Evolutionary conservation across 2,888 invertebrate species (phyloP).

Genomic region (Diadromus collaris): DNA sequence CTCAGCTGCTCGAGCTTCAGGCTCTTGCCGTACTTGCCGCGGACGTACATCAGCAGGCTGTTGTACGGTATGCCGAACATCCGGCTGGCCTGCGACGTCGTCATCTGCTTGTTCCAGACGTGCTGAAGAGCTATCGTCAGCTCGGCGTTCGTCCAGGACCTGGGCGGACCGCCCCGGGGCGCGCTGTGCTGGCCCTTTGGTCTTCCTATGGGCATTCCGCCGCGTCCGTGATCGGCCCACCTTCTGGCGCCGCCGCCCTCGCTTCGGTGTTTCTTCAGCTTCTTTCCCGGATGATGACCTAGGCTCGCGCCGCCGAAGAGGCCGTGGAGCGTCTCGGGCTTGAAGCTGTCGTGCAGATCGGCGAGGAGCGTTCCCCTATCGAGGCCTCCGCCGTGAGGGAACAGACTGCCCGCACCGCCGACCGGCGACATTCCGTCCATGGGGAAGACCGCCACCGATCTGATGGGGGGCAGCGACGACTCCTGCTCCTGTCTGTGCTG

Average conservation of each 20-base stretch:
- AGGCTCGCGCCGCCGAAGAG: slow-evolving; percentile 71
- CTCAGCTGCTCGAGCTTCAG: slow-evolving; percentile 92
- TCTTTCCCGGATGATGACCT: slow-evolving; percentile 71
- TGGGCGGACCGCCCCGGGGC: slow-evolving; percentile 93
- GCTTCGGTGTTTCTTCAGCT: slow-evolving; percentile 75
- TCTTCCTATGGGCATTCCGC: slow-evolving; percentile 85
- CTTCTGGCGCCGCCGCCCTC: slow-evolving; percentile 70
- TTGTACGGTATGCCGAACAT: slow-evolving; percentile 97
- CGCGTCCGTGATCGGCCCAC: slow-evolving; percentile 74
- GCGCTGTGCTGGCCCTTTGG: slow-evolving; percentile 96
- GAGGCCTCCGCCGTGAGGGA: slow-evolving; percentile 72
- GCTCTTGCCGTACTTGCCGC: slow-evolving; percentile 96
- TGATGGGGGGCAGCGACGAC: slow-evolving; percentile 66
- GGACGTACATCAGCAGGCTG: slow-evolving; percentile 94
- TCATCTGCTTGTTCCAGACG: slow-evolving; percentile 98
- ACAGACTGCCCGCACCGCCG: slow-evolving; percentile 69
- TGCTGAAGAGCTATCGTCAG: slow-evolving; percentile 94
- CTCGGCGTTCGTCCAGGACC: slow-evolving; percentile 96
- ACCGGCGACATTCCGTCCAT: slow-evolving; percentile 73
- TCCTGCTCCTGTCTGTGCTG: slow-evolving; percentile 62
- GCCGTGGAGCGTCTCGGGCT: slow-evolving; percentile 76
- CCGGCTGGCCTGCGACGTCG: slow-evolving; percentile 94
- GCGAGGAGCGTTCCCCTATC: slow-evolving; percentile 73
- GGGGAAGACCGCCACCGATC: slow-evolving; percentile 72
- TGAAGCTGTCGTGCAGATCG: slow-evolving; percentile 77